Base-by-base conservation (phyloP, 2,888 invertebrate genomes). In the Hylaea fasciaria region DNA sequence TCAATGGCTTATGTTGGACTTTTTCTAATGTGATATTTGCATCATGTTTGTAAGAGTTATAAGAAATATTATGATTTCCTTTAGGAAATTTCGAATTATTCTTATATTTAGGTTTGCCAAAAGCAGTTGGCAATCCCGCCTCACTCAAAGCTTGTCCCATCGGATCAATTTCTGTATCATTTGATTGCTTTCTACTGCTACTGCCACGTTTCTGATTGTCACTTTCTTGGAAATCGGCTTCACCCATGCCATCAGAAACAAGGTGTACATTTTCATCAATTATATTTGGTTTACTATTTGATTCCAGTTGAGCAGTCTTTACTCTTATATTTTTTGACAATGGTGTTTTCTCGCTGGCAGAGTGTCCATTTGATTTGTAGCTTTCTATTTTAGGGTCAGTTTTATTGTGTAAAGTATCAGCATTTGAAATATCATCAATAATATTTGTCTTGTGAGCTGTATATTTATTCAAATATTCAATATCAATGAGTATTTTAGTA, bases 101-200 rank as follows among this genome's bases (percentile, higher is more conserved):
- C 10, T 48, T 50, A 17, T 50, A 32, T 49, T 56, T 64, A 7
- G 22, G 11, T 57, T 66, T 68, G 0, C 68, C 66, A 63, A 68
- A 67, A 47, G 65, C 60, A 37, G 49, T 73, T 57, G 86, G 86
- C 16, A 83, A 72, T 7, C 79, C 80, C 61, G 78, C 78, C 47
- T 69, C 62, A 50, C 57, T 29, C 49, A 80, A 69, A 54, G 70
- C 72, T 58, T 73, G 64, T 50, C 46, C 44, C 39, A 47, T 44
- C 11, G 59, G 28, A 60, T 65, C 53, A 13, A 13, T 16, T 50
- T 29, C 43, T 17, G 49, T 47, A 46, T 41, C 35, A 28, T 41
- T 17, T 43, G 14, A 41, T 47, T 16, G 17, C 3, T n/a, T 41
- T 35, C 3, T n/a, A 12, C 12, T n/a, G 37, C 37, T 43, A 12